phyloP scores from a whole-genome alignment of 2,113 vertebrate species.

The Colaptes auratus region DNA sequence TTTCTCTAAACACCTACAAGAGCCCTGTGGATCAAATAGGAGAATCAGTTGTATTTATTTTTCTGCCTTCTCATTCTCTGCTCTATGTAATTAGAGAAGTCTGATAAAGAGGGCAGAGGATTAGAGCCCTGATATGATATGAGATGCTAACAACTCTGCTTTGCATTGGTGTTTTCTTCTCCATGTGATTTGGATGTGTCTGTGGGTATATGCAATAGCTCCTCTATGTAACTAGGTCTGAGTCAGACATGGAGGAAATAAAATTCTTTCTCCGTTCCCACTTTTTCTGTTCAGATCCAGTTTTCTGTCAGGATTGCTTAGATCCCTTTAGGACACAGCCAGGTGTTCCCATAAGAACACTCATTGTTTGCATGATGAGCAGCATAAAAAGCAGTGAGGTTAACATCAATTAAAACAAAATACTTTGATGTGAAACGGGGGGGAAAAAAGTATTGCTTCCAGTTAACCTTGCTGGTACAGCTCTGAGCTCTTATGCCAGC shows the following conservation, averaged over 20 bases:
- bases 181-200: conserved; percentile 8
- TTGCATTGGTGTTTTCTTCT: conserved; percentile 47
- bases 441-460: neutral
- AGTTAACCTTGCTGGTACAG: neutral
- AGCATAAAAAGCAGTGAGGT: neutral
- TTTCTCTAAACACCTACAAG: neutral
- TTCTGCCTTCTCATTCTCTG: conserved; percentile 18
- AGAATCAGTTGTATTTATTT: conserved; percentile 30
- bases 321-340: neutral
- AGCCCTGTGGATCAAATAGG: neutral
- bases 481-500: neutral
- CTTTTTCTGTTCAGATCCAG: neutral
- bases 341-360: neutral
- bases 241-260: neutral
- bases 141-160: conserved; percentile 32
- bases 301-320: neutral
- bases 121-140: neutral
- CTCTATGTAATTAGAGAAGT: conserved; percentile 2
- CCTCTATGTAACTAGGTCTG: neutral
- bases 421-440: neutral
- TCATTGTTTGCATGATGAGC: neutral
- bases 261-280: neutral
- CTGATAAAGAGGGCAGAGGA: conserved; percentile 39
- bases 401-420: neutral
- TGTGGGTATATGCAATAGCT: neutral